These are phyloP conservation scores for Montipora capitata DNA, from an alignment of 92 coral and sea anemone genomes.

Conservation along the genomic window DNA sequence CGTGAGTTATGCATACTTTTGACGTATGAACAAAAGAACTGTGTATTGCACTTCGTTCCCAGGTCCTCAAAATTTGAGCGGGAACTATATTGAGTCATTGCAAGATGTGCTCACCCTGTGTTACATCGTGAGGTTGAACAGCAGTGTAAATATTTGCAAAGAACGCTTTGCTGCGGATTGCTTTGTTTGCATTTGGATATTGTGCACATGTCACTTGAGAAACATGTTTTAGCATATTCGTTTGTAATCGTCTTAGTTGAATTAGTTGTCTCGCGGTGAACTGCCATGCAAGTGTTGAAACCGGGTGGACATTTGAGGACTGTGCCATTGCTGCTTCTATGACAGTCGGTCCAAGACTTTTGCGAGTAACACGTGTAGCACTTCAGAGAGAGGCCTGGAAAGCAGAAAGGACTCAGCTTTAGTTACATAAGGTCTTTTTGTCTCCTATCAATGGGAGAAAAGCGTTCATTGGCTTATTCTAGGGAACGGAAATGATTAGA, in stretches of 20 bases:
- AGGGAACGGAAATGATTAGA: too few relatives aligned
- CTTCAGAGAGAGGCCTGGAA: slow-evolving; percentile 28
- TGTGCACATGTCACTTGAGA: not conserved
- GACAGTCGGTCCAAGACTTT: slow-evolving; percentile 34
- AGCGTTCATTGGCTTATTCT: too few relatives aligned
- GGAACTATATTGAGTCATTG: too few relatives aligned
- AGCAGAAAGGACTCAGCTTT: too few relatives aligned
- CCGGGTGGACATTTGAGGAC: not conserved
- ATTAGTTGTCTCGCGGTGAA: not conserved
- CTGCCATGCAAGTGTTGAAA: slow-evolving; percentile 15
- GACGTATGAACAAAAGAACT: not conserved
- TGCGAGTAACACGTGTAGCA: slow-evolving; percentile 31
- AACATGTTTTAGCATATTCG: slow-evolving; percentile 46
- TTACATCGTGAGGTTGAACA: slow-evolving; percentile 5
- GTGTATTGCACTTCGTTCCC: not conserved
- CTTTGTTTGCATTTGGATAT: not conserved
- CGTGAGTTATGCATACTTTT: too few relatives aligned
- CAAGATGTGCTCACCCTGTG: not conserved
- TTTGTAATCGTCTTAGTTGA: not conserved
- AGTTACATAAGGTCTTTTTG: too few relatives aligned
- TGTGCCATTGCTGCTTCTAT: not conserved
- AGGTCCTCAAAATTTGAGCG: not conserved
- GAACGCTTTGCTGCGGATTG: not conserved
- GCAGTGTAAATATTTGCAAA: not conserved
- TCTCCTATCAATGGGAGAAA: too few relatives aligned